phyloP scores from a whole-genome alignment of 2,888 invertebrate species.

The Mythimna lalbum region DNA sequence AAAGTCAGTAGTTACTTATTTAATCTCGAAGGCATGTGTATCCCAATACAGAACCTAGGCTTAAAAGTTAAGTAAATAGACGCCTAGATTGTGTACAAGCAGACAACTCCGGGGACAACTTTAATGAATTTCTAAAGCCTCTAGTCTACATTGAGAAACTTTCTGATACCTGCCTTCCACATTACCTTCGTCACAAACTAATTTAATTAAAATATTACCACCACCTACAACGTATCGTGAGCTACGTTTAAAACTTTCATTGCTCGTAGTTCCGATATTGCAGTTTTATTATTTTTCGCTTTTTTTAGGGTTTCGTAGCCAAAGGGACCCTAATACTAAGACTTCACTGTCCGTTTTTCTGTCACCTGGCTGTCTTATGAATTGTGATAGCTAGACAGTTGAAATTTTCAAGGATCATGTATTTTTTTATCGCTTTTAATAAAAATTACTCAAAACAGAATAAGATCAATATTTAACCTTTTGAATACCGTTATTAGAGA shows the following conservation, averaged over 20 bases:
- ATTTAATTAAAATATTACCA: conserved; percentile 46
- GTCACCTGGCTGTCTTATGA: too few species aligned
- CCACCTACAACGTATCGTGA: conserved; percentile 9
- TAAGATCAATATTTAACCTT: too few species aligned
- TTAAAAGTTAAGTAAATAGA: neutral
- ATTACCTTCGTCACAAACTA: conserved; percentile 51
- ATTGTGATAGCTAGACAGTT: too few species aligned
- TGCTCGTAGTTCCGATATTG: conserved; percentile 15
- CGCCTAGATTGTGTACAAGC: neutral
- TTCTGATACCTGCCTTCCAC: conserved; percentile 9
- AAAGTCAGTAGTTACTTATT: neutral
- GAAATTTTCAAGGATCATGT: too few species aligned
- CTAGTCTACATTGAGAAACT: conserved; percentile 20
- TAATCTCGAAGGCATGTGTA: neutral
- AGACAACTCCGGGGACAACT: conserved; percentile 25
- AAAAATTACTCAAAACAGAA: too few species aligned
- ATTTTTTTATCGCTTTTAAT: too few species aligned
- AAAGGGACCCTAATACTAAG: too few species aligned
- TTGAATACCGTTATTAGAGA: too few species aligned
- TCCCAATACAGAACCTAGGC: neutral
- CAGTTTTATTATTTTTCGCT: conserved; percentile 23
- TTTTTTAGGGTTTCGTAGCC: neutral
- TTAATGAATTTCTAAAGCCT: conserved; percentile 39
- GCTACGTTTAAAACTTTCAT: conserved; percentile 30
- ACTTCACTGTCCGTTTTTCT: too few species aligned